These are phyloP conservation scores for Phytoseiulus persimilis DNA, from an alignment of 2,888 invertebrate species.

Conservation along the genomic window DNA sequence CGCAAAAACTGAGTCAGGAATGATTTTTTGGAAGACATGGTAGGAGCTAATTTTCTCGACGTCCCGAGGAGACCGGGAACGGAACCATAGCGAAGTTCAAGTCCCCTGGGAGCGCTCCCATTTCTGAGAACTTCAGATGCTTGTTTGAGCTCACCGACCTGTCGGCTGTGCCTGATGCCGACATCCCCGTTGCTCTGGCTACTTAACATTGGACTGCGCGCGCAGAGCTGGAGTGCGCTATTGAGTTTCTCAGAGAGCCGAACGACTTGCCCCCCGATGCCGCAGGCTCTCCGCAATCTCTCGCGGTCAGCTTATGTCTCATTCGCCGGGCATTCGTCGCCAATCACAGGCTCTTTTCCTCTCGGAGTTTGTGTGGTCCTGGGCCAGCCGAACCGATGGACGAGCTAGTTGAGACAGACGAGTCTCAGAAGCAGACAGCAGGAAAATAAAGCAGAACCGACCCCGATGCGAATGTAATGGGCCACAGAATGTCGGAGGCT, in stretches of 20 bases:
- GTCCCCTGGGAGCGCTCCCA: no score
- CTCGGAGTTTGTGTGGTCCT: neutral
- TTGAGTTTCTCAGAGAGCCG: neutral
- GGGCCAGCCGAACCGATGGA: neutral
- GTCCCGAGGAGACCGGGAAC: no score
- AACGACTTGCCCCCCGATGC: neutral
- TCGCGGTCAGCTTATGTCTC: neutral
- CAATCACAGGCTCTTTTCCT: neutral
- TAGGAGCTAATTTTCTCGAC: no score
- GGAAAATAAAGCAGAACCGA: neutral
- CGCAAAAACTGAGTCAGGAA: no score
- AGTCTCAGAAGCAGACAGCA: neutral
- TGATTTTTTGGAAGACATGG: no score
- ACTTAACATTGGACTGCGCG: neutral
- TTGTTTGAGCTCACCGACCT: neutral
- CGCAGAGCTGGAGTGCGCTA: neutral
- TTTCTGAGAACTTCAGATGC: no score
- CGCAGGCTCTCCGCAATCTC: neutral
- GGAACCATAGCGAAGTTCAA: no score
- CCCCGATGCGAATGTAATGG: neutral
- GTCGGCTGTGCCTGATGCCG: neutral
- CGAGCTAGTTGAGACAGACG: neutral
- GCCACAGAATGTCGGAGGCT: neutral
- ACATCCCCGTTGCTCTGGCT: neutral
- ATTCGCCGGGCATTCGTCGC: neutral